phyloP scores from a whole-genome alignment of 2,113 vertebrate genomes.

The Dolichallabes microphthalmus region DNA sequence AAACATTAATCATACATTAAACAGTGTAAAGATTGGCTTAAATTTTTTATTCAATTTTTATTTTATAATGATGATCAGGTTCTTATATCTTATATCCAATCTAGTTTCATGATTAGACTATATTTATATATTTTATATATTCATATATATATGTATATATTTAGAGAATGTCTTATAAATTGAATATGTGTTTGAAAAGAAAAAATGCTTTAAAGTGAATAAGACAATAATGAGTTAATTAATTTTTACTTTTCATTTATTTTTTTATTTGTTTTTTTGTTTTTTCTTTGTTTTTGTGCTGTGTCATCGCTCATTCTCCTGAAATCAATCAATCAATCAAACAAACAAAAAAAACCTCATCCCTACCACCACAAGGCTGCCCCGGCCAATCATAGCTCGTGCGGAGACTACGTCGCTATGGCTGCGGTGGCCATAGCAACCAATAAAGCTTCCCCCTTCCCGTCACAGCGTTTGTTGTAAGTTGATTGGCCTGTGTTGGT shows the following conservation, averaged over 20 bases:
- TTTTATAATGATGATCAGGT: not conserved
- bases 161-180: not conserved
- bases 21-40: not conserved
- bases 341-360: conserved; percentile 55
- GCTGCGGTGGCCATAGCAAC: conserved; percentile 77
- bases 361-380: conserved; percentile 70
- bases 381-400: conserved; percentile 78
- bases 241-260: conserved; percentile 72
- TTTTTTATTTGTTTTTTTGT: conserved; percentile 70
- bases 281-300: conserved; percentile 72
- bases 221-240: conserved; percentile 57
- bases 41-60: not conserved
- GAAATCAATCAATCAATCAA: conserved; percentile 62
- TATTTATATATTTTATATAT: too few relatives aligned
- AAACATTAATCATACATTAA: too few relatives aligned
- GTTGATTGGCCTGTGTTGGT: conserved; percentile 82
- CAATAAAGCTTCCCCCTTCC: conserved; percentile 76
- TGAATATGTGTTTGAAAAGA: not conserved
- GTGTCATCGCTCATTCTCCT: conserved; percentile 75
- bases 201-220: conserved; percentile 27
- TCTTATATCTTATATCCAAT: not conserved
- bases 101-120: not conserved
- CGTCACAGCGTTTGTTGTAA: conserved; percentile 78
- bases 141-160: not conserved
- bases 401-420: conserved; percentile 80